Conservation (phyloP, 2,888 invertebrate genomes). For the Tigriopus californicus region DNA sequence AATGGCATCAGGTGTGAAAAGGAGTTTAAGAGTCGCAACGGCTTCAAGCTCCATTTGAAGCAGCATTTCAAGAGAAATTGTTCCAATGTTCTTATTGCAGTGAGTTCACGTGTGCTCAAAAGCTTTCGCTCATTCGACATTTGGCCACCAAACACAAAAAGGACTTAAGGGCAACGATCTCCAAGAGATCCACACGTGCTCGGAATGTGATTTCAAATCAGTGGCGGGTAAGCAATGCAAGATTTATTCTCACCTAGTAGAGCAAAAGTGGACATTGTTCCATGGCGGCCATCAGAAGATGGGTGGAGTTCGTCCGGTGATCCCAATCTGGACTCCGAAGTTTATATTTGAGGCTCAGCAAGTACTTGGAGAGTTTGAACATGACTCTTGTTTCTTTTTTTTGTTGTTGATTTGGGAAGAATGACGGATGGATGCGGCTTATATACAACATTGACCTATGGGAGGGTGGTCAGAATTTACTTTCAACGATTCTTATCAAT, state of each 20-base stretch:
- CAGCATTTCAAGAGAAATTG: conserved; percentile 8
- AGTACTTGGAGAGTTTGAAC: too few species aligned
- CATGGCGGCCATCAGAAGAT: too few species aligned
- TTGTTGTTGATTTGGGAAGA: too few species aligned
- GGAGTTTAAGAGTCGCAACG: conserved; percentile 21
- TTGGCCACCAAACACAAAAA: conserved; percentile 22
- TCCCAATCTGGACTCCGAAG: too few species aligned
- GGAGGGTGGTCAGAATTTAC: background rate
- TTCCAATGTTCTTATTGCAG: conserved; percentile 20
- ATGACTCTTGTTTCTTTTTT: too few species aligned
- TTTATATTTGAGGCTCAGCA: too few species aligned
- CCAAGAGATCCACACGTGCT: conserved; percentile 19
- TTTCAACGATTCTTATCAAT: background rate
- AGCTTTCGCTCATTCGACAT: conserved; percentile 22
- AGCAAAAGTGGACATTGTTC: too few species aligned
- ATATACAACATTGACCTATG: too few species aligned
- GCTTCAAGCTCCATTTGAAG: conserved; percentile 20
- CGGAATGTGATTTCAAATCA: conserved; percentile 19
- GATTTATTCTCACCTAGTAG: too few species aligned
- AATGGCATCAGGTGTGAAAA: conserved; percentile 21
- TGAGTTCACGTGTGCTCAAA: conserved; percentile 21
- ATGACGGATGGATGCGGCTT: too few species aligned
- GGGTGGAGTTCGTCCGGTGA: too few species aligned
- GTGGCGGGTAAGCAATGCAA: conserved; percentile 4
- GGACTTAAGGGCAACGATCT: conserved; percentile 20